Base-by-base conservation (phyloP, 2,888 invertebrate genomes). In the Diadegma fenestrale region DNA sequence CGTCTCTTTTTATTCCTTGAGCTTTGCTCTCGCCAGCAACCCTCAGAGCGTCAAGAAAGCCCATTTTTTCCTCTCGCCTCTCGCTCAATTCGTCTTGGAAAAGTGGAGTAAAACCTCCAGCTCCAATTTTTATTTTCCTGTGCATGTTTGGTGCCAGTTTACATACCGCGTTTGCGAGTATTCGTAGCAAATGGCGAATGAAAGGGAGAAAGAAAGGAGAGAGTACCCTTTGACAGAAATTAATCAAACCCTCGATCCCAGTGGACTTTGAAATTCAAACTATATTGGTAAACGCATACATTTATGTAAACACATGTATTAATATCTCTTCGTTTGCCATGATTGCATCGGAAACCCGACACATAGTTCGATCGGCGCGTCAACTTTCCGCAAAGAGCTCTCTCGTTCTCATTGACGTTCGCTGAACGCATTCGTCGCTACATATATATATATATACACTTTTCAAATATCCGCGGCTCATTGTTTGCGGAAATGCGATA, bases 221-320 rank as follows among this genome's bases (percentile, higher is more conserved):
- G 72, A 66, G 8, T 33, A 58, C 76, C 58, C 75, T 78, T 41
- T 69, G 72, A 80, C 61, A 73, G 80, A 81, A 85, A 85, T 85
- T 80, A 85, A 85, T 85, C 82, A 58, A 71, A 68, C 76, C 76
- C 58, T 76, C 69, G 82, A 68, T 75, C 76, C 76, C 58, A 85
- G 75, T 75, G 66, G 75, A n/a, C 75, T 73, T 75, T 64, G 54
- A 72, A 75, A 45, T 79, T 63, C 14, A 54, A 54, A 37, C 37
- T 37, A 10, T 10, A 37, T 37, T 37, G 37, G 37, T 12, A 10
- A 22, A 12, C 54, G 2, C 6, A 26, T 22, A 26, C 6, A 26
- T 58, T 58, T 63, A 69, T 37, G 43, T 82, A 43, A 43, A 71
- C 51, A 41, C 30, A 41, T 26, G 33, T 72, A 76, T 77, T 71